Base-by-base conservation (phyloP, 2,113 vertebrate species). In the Hemibagrus wyckioides region DNA sequence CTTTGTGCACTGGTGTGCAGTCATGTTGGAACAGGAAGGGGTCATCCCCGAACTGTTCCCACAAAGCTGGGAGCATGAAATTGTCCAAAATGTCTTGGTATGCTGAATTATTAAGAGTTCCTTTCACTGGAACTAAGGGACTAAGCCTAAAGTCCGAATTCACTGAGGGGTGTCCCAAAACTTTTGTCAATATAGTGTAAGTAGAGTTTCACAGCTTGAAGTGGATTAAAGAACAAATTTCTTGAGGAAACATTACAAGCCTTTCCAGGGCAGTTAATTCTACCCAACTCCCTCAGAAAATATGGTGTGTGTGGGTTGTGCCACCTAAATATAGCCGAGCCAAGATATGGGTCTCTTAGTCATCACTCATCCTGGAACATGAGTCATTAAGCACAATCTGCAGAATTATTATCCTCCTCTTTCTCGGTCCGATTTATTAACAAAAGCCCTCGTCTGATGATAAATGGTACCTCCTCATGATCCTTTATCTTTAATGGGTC, bases 201-300 rank as follows among this genome's bases (percentile, higher is more conserved):
- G 54, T 44, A 30, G 36, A 21, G 63, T 15, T 36, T 17, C n/a
- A 73, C 65, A 73, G 50, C 48, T 41, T 84, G 28, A 36, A 33
- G 4, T 13, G 23, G 14, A 56, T 28, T 41, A 56, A 17, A 44
- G 14, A 48, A 36, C 30, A 50, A 50, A 50, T 77, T 50, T 50
- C 44, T 52, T 25, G 30, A 9, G 4, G 30, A 71, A 61, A 61
- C 13, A 2, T 19, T 9, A 19, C 7, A 75, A 48, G 14, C 21
- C 50, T 79, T 56, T 54, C 56, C 67, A 77, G 30, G 21, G 41
- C 28, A 50, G n/a, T 73, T 50, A 44, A 69, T 67, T 59, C 57
- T 6, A 76, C 41, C 89, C 81, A 67, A 88, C 69, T 76, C 80
- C 80, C 54, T 50, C 89, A 84, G 84, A 90, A 88, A 90, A 88